These are phyloP conservation scores for Cremastinae sp. DNA, from an alignment of 2,888 invertebrate species.

Conservation along the genomic window DNA sequence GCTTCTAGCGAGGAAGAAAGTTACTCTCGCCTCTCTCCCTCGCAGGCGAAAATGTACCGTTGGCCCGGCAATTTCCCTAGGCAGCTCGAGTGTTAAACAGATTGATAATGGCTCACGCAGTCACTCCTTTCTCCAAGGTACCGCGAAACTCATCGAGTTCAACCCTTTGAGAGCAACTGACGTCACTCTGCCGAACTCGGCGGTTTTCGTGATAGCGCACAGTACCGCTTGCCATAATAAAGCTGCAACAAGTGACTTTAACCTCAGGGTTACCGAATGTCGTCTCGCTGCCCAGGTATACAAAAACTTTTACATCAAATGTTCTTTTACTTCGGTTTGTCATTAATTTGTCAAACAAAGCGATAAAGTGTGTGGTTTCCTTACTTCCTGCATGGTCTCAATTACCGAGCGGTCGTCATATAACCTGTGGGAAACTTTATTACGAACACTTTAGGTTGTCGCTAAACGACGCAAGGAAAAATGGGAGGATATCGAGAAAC, in stretches of 20 bases:
- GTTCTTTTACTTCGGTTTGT: too few relatives aligned
- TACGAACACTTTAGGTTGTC: constrained; percentile 81
- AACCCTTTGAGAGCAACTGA: constrained; percentile 90
- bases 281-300: constrained; percentile 93
- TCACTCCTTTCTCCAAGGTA: constrained; percentile 80
- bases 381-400: too few relatives aligned
- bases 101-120: constrained; percentile 1
- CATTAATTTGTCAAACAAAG: too few relatives aligned
- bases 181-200: constrained; percentile 90
- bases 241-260: constrained; percentile 95
- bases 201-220: constrained; percentile 96
- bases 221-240: constrained; percentile 94
- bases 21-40: neutral
- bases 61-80: constrained; percentile 17
- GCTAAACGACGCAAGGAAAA: constrained; percentile 84
- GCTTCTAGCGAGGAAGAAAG: neutral
- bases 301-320: neutral
- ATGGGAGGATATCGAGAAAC: constrained; percentile 85
- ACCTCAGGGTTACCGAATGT: constrained; percentile 96
- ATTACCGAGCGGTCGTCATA: constrained; percentile 2
- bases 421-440: constrained; percentile 56
- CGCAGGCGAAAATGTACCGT: constrained; percentile 2
- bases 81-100: constrained; percentile 5
- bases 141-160: constrained; percentile 96
- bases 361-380: too few relatives aligned